phyloP scores from a whole-genome alignment of 2,888 invertebrate species.

The Euplexia lucipara region DNA sequence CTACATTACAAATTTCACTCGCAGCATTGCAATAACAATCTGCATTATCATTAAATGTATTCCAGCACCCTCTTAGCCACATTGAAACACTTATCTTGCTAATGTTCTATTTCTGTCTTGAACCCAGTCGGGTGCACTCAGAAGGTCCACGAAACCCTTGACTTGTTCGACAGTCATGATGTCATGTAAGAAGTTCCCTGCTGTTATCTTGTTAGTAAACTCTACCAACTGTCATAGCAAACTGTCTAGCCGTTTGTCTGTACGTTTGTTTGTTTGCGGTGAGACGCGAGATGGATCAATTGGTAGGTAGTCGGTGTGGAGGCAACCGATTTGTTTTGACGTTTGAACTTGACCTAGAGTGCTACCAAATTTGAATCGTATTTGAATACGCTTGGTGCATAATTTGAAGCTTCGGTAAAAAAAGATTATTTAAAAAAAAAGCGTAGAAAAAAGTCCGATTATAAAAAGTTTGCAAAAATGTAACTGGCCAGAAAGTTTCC shows the following conservation, averaged over 20 bases:
- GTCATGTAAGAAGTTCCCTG: slow-evolving; percentile 14
- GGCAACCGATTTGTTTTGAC: slow-evolving; percentile 30
- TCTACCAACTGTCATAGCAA: slow-evolving; percentile 55
- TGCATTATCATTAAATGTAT: slow-evolving; percentile 27
- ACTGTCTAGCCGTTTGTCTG: slow-evolving; percentile 44
- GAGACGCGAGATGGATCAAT: slow-evolving; percentile 37
- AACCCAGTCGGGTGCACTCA: slow-evolving; percentile 2
- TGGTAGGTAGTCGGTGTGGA: slow-evolving; percentile 33
- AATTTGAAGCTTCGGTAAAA: neutral
- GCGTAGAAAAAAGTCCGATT: neutral
- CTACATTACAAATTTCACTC: slow-evolving; percentile 14
- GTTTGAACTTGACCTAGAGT: slow-evolving; percentile 46
- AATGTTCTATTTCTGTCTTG: slow-evolving; percentile 36
- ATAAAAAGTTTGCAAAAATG: neutral
- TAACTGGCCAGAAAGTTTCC: neutral
- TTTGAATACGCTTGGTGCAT: neutral
- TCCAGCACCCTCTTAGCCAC: slow-evolving; percentile 14
- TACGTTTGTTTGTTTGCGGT: slow-evolving; percentile 29
- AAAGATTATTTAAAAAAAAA: neutral
- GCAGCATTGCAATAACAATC: slow-evolving; percentile 31
- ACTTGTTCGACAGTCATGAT: slow-evolving; percentile 27
- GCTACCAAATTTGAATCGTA: slow-evolving; percentile 2
- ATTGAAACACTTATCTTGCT: slow-evolving; percentile 4
- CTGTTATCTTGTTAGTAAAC: slow-evolving; percentile 57
- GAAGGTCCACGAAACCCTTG: slow-evolving; percentile 30